These are phyloP conservation scores for Lota lota DNA, from an alignment of 2,113 vertebrate genomes.

Conservation along the genomic window DNA sequence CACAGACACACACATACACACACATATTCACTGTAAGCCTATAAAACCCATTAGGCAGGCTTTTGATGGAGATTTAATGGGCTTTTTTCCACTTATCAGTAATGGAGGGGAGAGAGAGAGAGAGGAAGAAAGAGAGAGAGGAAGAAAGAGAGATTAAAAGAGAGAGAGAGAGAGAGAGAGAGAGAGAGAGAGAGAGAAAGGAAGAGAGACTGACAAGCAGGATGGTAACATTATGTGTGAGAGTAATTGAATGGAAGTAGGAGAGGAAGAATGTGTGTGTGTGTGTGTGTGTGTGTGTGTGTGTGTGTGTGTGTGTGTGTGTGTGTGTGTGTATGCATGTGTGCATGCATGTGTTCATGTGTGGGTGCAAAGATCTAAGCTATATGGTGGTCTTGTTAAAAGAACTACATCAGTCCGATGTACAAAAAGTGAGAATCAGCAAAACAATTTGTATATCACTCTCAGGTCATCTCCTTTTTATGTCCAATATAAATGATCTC, in stretches of 20 bases:
- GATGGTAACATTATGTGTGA: not conserved
- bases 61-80: conserved; percentile 5
- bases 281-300: conserved; percentile 5
- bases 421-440: not conserved
- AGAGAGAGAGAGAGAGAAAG: not conserved
- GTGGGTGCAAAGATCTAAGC: not conserved
- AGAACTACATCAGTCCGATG: not conserved
- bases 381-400: not conserved
- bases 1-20: not conserved
- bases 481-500: not conserved
- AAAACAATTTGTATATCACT: not conserved
- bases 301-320: not conserved
- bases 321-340: not conserved
- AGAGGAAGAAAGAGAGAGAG: not conserved
- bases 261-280: not conserved
- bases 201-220: not conserved
- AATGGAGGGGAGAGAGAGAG: not conserved
- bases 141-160: not conserved
- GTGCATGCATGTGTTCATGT: not conserved
- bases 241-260: not conserved
- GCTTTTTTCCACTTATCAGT: conserved; percentile 1
- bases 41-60: conserved; percentile 7
- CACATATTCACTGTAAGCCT: not conserved
- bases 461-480: no score
- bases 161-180: not conserved